A percentile compares a stretch with the other conserved stretches of the same genome.
These are phyloP conservation scores for Tachypleus tridentatus DNA, from an alignment of 1,140 invertebrate species.

Conservation along the genomic window DNA sequence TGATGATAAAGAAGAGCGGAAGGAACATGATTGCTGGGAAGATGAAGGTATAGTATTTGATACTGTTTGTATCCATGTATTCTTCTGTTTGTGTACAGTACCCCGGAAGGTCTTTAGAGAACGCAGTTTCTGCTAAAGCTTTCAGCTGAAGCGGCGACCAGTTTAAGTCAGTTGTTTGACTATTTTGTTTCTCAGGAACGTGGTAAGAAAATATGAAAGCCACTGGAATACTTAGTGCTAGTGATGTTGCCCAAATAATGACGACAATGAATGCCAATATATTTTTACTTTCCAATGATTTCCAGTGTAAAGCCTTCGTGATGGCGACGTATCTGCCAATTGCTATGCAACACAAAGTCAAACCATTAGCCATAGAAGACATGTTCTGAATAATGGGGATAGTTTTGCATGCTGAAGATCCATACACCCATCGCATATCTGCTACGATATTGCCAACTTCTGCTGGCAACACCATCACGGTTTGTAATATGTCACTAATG, in stretches of 20 bases:
- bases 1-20: neutral
- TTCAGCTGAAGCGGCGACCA: neutral
- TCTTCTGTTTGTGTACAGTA: neutral
- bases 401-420: neutral
- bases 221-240: neutral
- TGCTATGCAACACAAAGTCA: neutral
- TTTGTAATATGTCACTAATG: constrained; percentile 1
- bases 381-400: neutral
- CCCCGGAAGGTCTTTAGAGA: too few species aligned
- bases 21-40: neutral
- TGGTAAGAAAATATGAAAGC: neutral
- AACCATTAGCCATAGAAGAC: neutral
- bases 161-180: neutral
- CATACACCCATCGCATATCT: neutral
- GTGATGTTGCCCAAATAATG: neutral
- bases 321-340: neutral
- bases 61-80: neutral
- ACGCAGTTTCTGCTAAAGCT: too few species aligned
- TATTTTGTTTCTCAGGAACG: neutral
- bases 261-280: neutral
- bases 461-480: neutral
- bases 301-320: neutral
- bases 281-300: neutral
- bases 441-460: neutral
- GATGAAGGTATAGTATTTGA: neutral